These are phyloP conservation scores for Tholera decimalis DNA, from an alignment of 2,888 invertebrate genomes.

Conservation along the genomic window DNA sequence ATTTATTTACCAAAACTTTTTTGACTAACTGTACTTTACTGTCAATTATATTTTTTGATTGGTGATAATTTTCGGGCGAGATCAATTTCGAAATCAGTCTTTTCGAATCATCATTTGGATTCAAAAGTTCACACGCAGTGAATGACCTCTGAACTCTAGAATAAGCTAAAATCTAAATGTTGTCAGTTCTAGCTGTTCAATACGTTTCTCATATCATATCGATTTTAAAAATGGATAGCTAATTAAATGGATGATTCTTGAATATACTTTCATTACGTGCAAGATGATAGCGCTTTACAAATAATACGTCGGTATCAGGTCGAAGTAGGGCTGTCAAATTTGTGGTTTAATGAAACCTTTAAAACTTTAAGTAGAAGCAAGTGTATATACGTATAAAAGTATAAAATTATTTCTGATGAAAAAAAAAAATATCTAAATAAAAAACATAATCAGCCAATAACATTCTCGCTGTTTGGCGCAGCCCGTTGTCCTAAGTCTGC, in stretches of 20 bases:
- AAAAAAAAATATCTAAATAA: too few relatives aligned
- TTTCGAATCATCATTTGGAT: constrained; percentile 16
- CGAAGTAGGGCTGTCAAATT: constrained; percentile 57
- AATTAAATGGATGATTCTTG: constrained; percentile 64
- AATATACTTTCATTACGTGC: constrained; percentile 71
- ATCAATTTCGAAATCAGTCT: constrained; percentile 36
- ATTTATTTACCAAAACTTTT: constrained; percentile 49
- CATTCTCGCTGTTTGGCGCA: too few relatives aligned
- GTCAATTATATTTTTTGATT: constrained; percentile 39
- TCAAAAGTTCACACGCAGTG: constrained; percentile 46
- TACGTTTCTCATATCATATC: constrained; percentile 57
- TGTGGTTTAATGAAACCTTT: background rate
- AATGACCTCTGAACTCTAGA: constrained; percentile 46
- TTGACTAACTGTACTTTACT: constrained; percentile 56
- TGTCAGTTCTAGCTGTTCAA: constrained; percentile 38
- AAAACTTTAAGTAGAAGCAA: too few relatives aligned
- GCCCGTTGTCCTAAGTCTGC: too few relatives aligned
- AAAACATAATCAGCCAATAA: too few relatives aligned
- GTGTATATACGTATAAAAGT: too few relatives aligned
- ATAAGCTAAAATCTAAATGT: constrained; percentile 47
- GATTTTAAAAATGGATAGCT: constrained; percentile 66
- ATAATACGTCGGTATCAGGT: constrained; percentile 71
- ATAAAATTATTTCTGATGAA: background rate
- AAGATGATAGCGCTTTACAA: constrained; percentile 68
- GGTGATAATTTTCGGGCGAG: constrained; percentile 48